These are phyloP conservation scores for Ligdia adustata DNA, from an alignment of 2,888 invertebrate genomes.

Conservation along the genomic window DNA sequence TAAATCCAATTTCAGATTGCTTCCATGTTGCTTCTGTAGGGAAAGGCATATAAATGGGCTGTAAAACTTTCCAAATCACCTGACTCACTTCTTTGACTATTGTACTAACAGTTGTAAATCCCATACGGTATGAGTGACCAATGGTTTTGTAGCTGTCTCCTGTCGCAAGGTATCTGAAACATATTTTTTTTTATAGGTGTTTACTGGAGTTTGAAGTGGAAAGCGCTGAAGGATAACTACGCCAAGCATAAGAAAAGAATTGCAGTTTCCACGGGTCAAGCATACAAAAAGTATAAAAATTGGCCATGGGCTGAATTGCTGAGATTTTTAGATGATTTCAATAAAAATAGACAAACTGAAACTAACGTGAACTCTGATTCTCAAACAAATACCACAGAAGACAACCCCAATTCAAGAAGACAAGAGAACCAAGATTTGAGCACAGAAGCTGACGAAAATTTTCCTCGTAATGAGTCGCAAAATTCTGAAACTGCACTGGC, in stretches of 20 bases:
- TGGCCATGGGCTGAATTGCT: not conserved
- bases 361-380: not conserved
- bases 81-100: not conserved
- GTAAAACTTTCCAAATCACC: not conserved
- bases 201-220: not conserved
- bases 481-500: not conserved
- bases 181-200: not conserved
- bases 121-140: no score
- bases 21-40: not conserved
- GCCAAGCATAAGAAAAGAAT: not conserved
- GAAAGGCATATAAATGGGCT: not conserved
- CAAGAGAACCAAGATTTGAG: not conserved
- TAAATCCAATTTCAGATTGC: not conserved
- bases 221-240: not conserved
- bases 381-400: not conserved
- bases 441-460: not conserved
- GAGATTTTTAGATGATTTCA: not conserved
- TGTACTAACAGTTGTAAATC: no score
- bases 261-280: not conserved
- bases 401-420: not conserved
- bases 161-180: conserved; percentile 1
- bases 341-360: not conserved
- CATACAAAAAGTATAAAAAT: conserved; percentile 1
- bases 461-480: not conserved
- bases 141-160: not conserved